Conservation (phyloP, 2,113 vertebrate genomes). For the Paralichthys olivaceus region DNA sequence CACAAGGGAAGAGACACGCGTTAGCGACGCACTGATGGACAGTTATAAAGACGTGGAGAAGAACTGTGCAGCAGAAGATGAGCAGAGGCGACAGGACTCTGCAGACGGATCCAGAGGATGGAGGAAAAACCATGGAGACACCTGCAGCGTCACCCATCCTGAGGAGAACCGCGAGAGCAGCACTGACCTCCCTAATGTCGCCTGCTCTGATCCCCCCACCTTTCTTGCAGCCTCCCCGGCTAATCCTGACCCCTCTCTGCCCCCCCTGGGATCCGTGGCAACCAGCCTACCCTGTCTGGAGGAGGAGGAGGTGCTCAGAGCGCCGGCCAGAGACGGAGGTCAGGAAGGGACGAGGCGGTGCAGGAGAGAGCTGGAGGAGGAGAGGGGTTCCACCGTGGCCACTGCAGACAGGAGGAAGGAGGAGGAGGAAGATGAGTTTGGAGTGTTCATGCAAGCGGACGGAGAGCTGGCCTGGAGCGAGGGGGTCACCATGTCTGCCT, state of each 20-base stretch:
- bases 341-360: conserved; percentile 33
- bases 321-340: conserved; percentile 17
- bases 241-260: conserved; percentile 73
- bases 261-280: conserved; percentile 72
- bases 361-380: conserved; percentile 51
- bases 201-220: conserved; percentile 40
- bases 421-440: conserved; percentile 82
- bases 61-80: background rate
- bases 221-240: conserved; percentile 23
- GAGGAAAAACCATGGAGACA: conserved; percentile 3
- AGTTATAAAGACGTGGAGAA: background rate
- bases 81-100: conserved; percentile 9
- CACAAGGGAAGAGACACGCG: background rate
- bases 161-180: conserved; percentile 8
- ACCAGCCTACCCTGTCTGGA: conserved; percentile 59
- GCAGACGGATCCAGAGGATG: conserved; percentile 1
- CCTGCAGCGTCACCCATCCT: background rate
- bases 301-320: conserved; percentile 26
- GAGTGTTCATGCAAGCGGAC: conserved; percentile 82
- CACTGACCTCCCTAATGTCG: background rate
- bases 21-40: background rate
- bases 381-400: conserved; percentile 53
- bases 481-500: conserved; percentile 61
- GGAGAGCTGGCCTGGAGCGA: conserved; percentile 66
- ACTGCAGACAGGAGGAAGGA: conserved; percentile 44